A percentile compares a stretch with the other conserved stretches of the same genome.
phyloP scores from a whole-genome alignment of 2,888 invertebrate genomes.

The Toxonevra muliebris region DNA sequence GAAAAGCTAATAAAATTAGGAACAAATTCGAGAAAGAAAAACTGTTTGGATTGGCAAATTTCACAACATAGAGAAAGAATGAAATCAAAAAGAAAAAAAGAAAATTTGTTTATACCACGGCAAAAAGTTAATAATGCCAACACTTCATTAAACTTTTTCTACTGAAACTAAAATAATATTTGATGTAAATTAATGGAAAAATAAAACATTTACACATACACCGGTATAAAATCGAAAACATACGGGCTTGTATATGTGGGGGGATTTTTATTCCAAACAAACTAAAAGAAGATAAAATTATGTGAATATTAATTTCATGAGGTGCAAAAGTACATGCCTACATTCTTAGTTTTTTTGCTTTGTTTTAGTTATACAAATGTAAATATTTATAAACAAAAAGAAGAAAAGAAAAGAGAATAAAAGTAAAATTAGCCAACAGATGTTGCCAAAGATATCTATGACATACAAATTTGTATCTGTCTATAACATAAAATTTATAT shows the following conservation, averaged over 20 bases:
- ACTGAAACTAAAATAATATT: background rate
- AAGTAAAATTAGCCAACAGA: background rate
- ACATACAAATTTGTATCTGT: no score
- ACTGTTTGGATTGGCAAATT: conserved; percentile 6
- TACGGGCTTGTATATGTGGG: background rate
- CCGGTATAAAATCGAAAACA: no score
- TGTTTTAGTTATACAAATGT: background rate
- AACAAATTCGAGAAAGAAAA: background rate
- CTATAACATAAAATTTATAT: no score
- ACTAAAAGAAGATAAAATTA: no score
- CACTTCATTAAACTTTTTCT: background rate
- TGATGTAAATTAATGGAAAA: background rate
- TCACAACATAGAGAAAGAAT: background rate
- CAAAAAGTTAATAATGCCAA: background rate
- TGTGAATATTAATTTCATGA: background rate
- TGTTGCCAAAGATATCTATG: background rate
- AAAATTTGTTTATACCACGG: background rate
- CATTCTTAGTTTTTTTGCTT: background rate
- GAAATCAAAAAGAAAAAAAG: no score
- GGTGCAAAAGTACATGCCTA: background rate
- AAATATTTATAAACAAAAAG: background rate
- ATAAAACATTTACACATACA: background rate
- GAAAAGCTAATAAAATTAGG: conserved; percentile 1
- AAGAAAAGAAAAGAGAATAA: background rate
- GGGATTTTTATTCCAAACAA: no score